These are phyloP conservation scores for Prunella himalayana DNA, from an alignment of 2,113 vertebrate species.

Conservation along the genomic window DNA sequence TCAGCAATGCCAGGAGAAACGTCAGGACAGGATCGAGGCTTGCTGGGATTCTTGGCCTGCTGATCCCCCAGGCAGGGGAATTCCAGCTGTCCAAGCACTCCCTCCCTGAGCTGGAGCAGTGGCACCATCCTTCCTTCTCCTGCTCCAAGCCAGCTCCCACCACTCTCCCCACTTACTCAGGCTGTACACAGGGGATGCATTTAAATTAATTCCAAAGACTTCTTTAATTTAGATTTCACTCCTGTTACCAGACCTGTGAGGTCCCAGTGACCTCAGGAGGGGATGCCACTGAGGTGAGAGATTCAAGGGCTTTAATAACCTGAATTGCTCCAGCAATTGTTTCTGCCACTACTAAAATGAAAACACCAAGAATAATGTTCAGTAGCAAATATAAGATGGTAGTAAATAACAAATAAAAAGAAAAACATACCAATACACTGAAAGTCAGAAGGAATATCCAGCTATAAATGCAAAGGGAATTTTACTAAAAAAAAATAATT, in stretches of 20 bases:
- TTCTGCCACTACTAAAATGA: neutral
- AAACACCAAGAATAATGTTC: neutral
- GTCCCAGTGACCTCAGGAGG: neutral
- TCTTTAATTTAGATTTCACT: neutral
- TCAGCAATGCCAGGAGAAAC: neutral
- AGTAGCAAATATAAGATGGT: neutral
- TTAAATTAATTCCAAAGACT: neutral
- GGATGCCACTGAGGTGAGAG: neutral
- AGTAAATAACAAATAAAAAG: neutral
- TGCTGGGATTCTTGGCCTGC: neutral
- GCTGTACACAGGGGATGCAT: neutral
- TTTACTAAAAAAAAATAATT: constrained; percentile 47
- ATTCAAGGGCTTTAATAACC: neutral
- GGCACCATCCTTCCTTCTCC: neutral
- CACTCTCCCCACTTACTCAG: neutral
- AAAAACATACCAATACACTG: neutral
- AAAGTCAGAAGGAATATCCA: neutral
- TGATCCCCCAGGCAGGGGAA: neutral
- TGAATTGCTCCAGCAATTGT: neutral
- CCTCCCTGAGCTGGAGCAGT: neutral
- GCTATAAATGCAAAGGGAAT: constrained; percentile 8
- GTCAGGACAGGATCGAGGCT: neutral
- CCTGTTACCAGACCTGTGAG: neutral
- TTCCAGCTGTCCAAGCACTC: neutral
- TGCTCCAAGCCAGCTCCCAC: neutral